A percentile compares a stretch with the other conserved stretches of the same genome.
Evolutionary conservation across 2,113 vertebrate genomes (phyloP).

Genomic region (Sprattus sprattus): DNA sequence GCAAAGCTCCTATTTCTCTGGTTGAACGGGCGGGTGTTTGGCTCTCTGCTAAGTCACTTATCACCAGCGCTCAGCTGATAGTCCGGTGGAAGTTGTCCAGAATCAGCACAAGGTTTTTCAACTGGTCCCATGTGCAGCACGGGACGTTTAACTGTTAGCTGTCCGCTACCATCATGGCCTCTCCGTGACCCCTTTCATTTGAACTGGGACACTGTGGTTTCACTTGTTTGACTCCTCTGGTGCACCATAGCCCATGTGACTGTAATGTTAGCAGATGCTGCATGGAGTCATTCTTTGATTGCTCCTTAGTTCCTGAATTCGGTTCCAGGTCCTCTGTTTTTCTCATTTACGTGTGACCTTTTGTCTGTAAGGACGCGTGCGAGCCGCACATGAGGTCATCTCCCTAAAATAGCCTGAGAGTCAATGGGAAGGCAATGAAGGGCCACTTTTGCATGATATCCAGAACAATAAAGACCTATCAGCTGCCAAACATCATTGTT

Average conservation of each 20-base stretch:
- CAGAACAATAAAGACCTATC: slow-evolving; percentile 4
- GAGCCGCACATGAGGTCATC: slow-evolving; percentile 56
- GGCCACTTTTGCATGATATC: background rate
- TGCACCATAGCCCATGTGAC: background rate
- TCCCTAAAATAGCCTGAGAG: slow-evolving; percentile 54
- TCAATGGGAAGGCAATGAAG: slow-evolving; percentile 6
- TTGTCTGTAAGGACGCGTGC: slow-evolving; percentile 29
- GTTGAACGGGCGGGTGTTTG: background rate
- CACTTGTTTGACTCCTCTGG: background rate
- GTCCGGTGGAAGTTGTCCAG: slow-evolving; percentile 57
- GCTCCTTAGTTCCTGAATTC: slow-evolving; percentile 13
- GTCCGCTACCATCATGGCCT: background rate
- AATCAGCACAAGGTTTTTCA: slow-evolving; percentile 57
- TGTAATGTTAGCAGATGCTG: background rate
- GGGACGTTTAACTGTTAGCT: background rate
- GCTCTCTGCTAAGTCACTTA: slow-evolving; percentile 37
- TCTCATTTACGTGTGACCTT: slow-evolving; percentile 46
- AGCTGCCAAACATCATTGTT: slow-evolving; percentile 10
- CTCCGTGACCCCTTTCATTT: background rate
- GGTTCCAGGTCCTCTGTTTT: slow-evolving; percentile 55
- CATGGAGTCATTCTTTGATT: slow-evolving; percentile 23
- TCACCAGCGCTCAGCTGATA: slow-evolving; percentile 63
- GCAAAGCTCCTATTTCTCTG: background rate
- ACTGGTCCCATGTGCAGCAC: slow-evolving; percentile 20
- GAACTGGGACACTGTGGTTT: background rate